Evolutionary conservation across 2,797 vertebrate genomes (phyloP).

Genomic region (Mustela erminea): DNA sequence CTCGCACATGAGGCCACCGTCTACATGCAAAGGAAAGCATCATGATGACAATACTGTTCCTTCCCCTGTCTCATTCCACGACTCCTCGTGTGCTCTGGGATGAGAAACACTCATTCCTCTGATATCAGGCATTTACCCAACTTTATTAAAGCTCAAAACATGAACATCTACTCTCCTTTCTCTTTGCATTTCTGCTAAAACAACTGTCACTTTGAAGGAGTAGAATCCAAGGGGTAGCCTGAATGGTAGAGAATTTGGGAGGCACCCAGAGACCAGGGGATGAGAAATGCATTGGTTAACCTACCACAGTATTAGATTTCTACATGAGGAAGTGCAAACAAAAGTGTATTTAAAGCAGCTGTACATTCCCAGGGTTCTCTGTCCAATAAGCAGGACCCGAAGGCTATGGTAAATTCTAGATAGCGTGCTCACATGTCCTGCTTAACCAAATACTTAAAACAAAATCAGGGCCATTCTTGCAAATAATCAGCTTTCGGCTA

Average conservation of each 20-base stretch:
- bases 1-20: background rate
- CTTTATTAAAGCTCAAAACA: background rate
- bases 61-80: background rate
- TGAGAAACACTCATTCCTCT: background rate
- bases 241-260: background rate
- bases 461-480: background rate
- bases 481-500: background rate
- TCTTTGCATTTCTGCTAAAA: background rate
- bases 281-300: background rate
- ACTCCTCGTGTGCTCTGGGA: background rate
- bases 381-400: background rate
- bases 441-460: background rate
- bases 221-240: background rate
- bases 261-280: background rate
- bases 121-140: too few species aligned
- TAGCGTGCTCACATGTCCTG: background rate
- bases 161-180: background rate
- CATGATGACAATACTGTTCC: too few species aligned
- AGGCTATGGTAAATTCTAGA: background rate
- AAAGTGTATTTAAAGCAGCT: background rate
- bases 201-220: background rate
- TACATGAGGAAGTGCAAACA: background rate
- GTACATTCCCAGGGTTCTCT: background rate
- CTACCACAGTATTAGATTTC: background rate
- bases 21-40: background rate